Evolutionary conservation across 2,888 invertebrate genomes (phyloP).

Genomic region (Herminia tarsipennalis): DNA sequence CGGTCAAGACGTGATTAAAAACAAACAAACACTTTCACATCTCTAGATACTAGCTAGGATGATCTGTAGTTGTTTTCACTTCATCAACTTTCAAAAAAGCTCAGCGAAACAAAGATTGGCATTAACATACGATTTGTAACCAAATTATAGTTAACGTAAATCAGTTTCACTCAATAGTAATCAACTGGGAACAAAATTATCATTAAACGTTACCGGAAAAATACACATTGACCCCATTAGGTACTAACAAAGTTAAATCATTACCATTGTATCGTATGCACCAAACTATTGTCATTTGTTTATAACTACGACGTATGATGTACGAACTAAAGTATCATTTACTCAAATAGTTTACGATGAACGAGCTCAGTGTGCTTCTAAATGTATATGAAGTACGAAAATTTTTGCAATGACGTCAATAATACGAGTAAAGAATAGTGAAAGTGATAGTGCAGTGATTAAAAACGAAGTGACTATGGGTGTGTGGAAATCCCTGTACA

Average conservation of each 20-base stretch:
- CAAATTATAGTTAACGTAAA: slow-evolving; percentile 9
- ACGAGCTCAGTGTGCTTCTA: slow-evolving; percentile 10
- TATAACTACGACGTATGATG: slow-evolving; percentile 26
- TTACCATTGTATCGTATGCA: slow-evolving; percentile 48
- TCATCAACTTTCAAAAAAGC: slow-evolving; percentile 13
- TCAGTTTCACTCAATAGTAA: slow-evolving; percentile 1
- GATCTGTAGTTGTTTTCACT: slow-evolving; percentile 8
- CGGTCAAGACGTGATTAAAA: slow-evolving; percentile 3
- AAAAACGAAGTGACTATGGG: slow-evolving; percentile 34
- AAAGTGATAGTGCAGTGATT: slow-evolving; percentile 41
- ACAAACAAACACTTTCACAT: slow-evolving; percentile 24
- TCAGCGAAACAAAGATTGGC: neutral
- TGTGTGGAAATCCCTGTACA: slow-evolving; percentile 14
- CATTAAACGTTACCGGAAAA: slow-evolving; percentile 58
- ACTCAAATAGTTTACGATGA: slow-evolving; percentile 14
- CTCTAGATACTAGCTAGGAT: slow-evolving; percentile 3
- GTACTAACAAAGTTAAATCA: slow-evolving; percentile 50
- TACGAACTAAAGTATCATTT: slow-evolving; percentile 19
- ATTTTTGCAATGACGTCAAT: slow-evolving; percentile 52
- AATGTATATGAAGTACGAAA: slow-evolving; percentile 20
- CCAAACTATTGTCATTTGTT: slow-evolving; percentile 36
- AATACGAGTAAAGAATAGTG: slow-evolving; percentile 41
- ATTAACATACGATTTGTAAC: slow-evolving; percentile 13
- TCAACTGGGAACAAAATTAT: slow-evolving; percentile 20
- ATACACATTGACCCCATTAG: slow-evolving; percentile 65